phyloP scores from a whole-genome alignment of 1,140 invertebrate species.

The Apis mellifera region DNA sequence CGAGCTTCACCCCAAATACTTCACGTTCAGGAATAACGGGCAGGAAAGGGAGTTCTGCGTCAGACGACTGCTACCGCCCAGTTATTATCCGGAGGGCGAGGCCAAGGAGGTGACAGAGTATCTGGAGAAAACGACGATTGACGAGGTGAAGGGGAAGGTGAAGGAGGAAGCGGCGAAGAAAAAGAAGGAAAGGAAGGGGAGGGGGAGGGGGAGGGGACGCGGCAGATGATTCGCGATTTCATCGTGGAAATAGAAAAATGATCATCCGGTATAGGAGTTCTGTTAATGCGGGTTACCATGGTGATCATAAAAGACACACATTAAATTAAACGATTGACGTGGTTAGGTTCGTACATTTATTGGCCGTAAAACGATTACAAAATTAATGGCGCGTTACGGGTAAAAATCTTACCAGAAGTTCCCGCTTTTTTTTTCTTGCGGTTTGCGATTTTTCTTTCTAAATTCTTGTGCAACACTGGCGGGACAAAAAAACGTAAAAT shows the following conservation, averaged over 20 bases:
- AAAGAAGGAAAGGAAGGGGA: constrained; percentile 32
- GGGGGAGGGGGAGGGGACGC: not conserved
- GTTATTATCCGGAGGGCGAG: not conserved
- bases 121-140: constrained; percentile 23
- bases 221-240: not conserved
- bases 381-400: constrained; percentile 62
- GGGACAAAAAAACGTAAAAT: not conserved
- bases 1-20: constrained; percentile 64
- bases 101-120: constrained; percentile 20
- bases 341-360: constrained; percentile 27
- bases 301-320: not conserved
- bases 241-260: not conserved
- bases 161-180: not conserved
- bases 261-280: constrained; percentile 5
- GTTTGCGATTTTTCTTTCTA: constrained; percentile 22
- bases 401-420: not conserved
- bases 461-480: constrained; percentile 45
- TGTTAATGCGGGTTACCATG: constrained; percentile 16
- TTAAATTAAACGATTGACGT: not conserved
- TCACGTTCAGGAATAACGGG: constrained; percentile 64
- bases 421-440: not conserved
- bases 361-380: constrained; percentile 34
- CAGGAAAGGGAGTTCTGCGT: constrained; percentile 65
- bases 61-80: constrained; percentile 57
- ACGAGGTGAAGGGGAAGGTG: constrained; percentile 20